Percentiles rank a stretch among this genome's conserved stretches.
Conservation (phyloP, 2,113 vertebrate genomes). For the Sardina pilchardus region DNA sequence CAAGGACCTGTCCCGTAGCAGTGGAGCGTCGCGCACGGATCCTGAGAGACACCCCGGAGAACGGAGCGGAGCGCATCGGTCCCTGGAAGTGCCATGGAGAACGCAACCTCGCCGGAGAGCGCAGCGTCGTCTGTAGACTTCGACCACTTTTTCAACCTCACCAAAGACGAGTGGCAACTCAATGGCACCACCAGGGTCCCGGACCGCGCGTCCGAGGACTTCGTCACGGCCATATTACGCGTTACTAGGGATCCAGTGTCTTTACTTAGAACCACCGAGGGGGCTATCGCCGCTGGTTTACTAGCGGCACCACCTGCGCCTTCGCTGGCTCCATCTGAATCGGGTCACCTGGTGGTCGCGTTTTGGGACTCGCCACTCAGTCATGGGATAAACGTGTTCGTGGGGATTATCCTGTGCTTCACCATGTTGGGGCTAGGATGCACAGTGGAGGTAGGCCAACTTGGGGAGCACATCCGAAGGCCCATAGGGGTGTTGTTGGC, state of each 20-base stretch:
- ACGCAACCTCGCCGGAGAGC: slow-evolving; percentile 50
- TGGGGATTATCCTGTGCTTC: slow-evolving; percentile 87
- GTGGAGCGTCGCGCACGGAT: slow-evolving; percentile 7
- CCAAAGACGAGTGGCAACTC: slow-evolving; percentile 15
- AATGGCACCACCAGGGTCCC: slow-evolving; percentile 8
- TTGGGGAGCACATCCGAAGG: slow-evolving; percentile 85
- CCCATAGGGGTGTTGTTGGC: slow-evolving; percentile 86
- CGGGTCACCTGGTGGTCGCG: slow-evolving; percentile 62
- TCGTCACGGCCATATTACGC: slow-evolving; percentile 37
- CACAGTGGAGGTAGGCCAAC: slow-evolving; percentile 86
- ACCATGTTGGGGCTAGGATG: slow-evolving; percentile 96
- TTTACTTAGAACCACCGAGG: slow-evolving; percentile 28
- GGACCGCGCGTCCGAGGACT: slow-evolving; percentile 5
- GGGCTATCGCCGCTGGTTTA: slow-evolving; percentile 37
- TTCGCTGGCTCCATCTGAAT: slow-evolving; percentile 32
- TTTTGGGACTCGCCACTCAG: slow-evolving; percentile 86
- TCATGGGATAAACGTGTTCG: slow-evolving; percentile 87
- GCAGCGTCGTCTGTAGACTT: slow-evolving; percentile 26
- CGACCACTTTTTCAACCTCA: slow-evolving; percentile 33
- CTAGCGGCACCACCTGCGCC: slow-evolving; percentile 43
- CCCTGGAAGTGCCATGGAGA: slow-evolving; percentile 67
- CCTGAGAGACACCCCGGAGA: slow-evolving; percentile 32
- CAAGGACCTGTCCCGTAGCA: slow-evolving; percentile 36
- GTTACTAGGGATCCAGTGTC: slow-evolving; percentile 41
- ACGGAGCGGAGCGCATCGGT: slow-evolving; percentile 1